Conservation (phyloP, 2,797 vertebrate species). For the Gymnodraco acuticeps region DNA sequence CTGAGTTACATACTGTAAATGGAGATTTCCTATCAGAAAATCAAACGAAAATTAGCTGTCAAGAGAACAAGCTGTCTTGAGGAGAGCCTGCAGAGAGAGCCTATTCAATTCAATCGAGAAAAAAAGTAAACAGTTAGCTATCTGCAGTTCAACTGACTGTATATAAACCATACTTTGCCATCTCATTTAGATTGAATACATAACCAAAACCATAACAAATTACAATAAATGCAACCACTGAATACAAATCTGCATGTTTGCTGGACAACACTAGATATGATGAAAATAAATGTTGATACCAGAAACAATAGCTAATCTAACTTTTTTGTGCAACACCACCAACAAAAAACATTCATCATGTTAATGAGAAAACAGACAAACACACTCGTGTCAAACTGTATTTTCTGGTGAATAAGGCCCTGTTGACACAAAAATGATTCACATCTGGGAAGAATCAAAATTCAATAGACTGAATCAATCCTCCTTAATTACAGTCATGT, state of each 20-base stretch:
- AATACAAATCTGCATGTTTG: slow-evolving; percentile 15
- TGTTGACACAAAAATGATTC: slow-evolving; percentile 61
- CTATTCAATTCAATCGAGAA: slow-evolving; percentile 26
- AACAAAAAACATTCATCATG: slow-evolving; percentile 40
- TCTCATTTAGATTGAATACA: slow-evolving; percentile 36
- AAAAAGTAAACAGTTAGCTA: slow-evolving; percentile 44
- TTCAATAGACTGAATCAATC: slow-evolving; percentile 65
- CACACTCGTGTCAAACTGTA: slow-evolving; percentile 42
- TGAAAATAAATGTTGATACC: slow-evolving; percentile 41
- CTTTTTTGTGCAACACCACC: slow-evolving; percentile 28
- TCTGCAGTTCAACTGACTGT: slow-evolving; percentile 8
- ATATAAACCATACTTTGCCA: slow-evolving; percentile 23
- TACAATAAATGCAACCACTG: slow-evolving; percentile 22
- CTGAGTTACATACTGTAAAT: slow-evolving; percentile 7
- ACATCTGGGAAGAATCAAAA: slow-evolving; percentile 73
- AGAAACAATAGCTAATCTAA: slow-evolving; percentile 43
- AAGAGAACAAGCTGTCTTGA: slow-evolving; percentile 46
- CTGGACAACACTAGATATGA: slow-evolving; percentile 30
- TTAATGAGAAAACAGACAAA: slow-evolving; percentile 65
- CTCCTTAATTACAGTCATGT: slow-evolving; percentile 64
- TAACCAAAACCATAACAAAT: slow-evolving; percentile 39
- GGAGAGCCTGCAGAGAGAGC: slow-evolving; percentile 24
- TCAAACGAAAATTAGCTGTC: slow-evolving; percentile 24
- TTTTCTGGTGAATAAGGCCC: slow-evolving; percentile 46
- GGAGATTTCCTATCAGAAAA: slow-evolving; percentile 3